A percentile compares a stretch with the other conserved stretches of the same genome.
Evolutionary conservation across 2,888 invertebrate genomes (phyloP).

Genomic region (Apomyelois bistriatella): DNA sequence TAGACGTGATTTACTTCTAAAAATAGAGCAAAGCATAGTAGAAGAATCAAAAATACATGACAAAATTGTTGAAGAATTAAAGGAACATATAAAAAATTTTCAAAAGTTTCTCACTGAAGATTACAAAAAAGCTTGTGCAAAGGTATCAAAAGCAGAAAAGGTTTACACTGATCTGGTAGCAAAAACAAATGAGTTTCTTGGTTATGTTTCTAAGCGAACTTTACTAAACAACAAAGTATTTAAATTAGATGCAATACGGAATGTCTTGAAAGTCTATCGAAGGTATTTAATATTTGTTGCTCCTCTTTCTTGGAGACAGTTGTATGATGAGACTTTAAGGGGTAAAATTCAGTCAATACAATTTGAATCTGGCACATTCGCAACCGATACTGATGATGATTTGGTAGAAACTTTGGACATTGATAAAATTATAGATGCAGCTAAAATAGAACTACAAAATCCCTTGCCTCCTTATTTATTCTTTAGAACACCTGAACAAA

Average conservation of each 20-base stretch:
- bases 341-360: conserved; percentile 57
- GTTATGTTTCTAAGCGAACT: conserved; percentile 52
- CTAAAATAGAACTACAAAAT: conserved; percentile 52
- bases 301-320: conserved; percentile 65
- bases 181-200: conserved; percentile 58
- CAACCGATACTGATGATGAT: conserved; percentile 64
- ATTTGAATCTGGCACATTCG: conserved; percentile 60
- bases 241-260: conserved; percentile 64
- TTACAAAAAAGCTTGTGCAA: conserved; percentile 62
- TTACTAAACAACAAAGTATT: conserved; percentile 63
- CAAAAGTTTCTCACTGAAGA: conserved; percentile 71
- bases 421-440: conserved; percentile 61
- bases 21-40: conserved; percentile 51
- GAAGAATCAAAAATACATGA: conserved; percentile 56
- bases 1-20: conserved; percentile 59
- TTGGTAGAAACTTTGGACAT: conserved; percentile 63
- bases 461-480: conserved; percentile 51
- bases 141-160: conserved; percentile 56
- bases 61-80: conserved; percentile 49
- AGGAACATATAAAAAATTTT: conserved; percentile 63
- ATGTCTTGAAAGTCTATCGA: conserved; percentile 61
- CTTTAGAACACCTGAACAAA: conserved; percentile 57
- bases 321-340: conserved; percentile 54
- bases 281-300: conserved; percentile 64
- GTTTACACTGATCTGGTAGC: conserved; percentile 47